Base-by-base conservation (phyloP, 1,140 invertebrate species). In the Euura saliciscinereae region DNA sequence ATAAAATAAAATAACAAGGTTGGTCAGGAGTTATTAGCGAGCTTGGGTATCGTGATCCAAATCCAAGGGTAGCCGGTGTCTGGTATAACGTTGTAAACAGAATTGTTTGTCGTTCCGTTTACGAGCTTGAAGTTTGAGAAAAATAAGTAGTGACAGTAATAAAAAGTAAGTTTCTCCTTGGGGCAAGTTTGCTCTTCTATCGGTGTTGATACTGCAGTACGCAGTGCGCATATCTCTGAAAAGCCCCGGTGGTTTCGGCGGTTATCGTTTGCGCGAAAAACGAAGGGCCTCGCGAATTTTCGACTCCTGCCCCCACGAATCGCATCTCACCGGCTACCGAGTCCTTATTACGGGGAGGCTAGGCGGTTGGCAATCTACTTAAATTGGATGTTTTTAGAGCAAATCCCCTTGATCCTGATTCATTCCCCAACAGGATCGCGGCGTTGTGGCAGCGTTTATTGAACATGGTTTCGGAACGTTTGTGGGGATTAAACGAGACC, bases 391-490 rank as follows among this genome's bases (percentile, higher is more conserved):
- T 79, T 81, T 80, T 80, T 82, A 75, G 78, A 77, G 73, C 75
- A 81, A 80, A 81, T 81, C 74, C 76, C 71, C 75, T 73, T 73
- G 75, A 76, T 76, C 75, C 74, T 74, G 72, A 76, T 73, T 72
- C 69, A 74, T 51, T 43, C 75, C 66, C 45, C 69, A 46, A 81
- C 78, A 80, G 80, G 81, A 80, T 80, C 78, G 78, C 75, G 70
- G 68, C 73, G 76, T 77, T 80, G 75, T 75, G 78, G 79, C 77
- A 80, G 80, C 81, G 81, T 82, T 82, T 81, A 82, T 82, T 79
- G 81, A 82, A 82, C 81, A 81, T 82, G 80, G 80, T 81, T 81
- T 78, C 72, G 77, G 79, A 74, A 78, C 76, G 77, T 80, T 81
- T 77, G 69, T 78, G 78, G 68, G 79, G 81, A 81, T 82, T 82